A percentile compares a stretch with the other conserved stretches of the same genome.
Evolutionary conservation across 1,140 invertebrate genomes (phyloP).

Genomic region (Lanistes nyassanus): DNA sequence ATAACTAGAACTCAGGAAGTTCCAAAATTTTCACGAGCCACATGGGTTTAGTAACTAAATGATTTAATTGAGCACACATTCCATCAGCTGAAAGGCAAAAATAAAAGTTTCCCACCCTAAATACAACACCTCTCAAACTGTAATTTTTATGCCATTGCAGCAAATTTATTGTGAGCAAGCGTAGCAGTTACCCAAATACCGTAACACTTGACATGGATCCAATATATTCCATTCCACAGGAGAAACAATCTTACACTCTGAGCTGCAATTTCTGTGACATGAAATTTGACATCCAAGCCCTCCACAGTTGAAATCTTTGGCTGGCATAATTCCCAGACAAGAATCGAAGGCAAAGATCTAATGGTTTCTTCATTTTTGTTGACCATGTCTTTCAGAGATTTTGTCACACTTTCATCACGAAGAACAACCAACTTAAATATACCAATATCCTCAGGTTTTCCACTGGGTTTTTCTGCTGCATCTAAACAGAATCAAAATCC

Average conservation of each 20-base stretch:
- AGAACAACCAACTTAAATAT: conserved; percentile 26
- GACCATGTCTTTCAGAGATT: conserved; percentile 19
- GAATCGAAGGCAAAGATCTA: background rate
- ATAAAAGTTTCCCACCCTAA: too few species aligned
- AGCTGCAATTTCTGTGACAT: conserved; percentile 12
- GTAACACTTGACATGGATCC: background rate
- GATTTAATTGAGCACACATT: too few species aligned
- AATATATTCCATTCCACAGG: background rate
- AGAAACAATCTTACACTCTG: conserved; percentile 20
- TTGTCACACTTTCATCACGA: conserved; percentile 17
- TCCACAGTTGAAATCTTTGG: background rate
- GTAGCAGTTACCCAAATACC: too few species aligned
- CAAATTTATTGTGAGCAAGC: too few species aligned
- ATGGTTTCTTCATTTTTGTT: background rate
- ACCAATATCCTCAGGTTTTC: background rate
- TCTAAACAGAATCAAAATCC: background rate
- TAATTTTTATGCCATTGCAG: too few species aligned
- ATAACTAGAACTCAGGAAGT: too few species aligned
- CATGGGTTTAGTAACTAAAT: too few species aligned
- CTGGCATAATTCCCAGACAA: conserved; percentile 11
- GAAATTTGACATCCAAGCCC: background rate
- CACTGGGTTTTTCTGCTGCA: background rate
- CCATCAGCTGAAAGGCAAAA: too few species aligned
- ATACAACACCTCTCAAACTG: too few species aligned
- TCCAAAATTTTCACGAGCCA: too few species aligned